Percentiles rank a stretch among this genome's conserved stretches.
phyloP scores from a whole-genome alignment of 2,888 invertebrate species.

The Allacma fusca region DNA sequence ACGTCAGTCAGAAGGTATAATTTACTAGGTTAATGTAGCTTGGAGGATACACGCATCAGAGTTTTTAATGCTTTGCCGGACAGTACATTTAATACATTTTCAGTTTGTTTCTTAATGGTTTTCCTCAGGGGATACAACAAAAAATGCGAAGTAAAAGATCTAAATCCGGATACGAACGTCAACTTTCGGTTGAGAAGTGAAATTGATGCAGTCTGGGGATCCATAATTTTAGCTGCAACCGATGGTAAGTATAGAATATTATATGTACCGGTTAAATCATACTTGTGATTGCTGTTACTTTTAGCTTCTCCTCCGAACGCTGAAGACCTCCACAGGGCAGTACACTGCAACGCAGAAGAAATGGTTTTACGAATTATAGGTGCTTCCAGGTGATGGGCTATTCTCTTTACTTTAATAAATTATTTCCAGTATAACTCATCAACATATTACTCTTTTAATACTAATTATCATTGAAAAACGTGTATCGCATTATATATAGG shows the following conservation, averaged over 20 bases:
- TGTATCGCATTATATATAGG: conserved; percentile 22
- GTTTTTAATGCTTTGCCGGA: too few relatives aligned
- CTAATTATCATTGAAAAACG: conserved; percentile 9
- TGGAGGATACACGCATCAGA: too few relatives aligned
- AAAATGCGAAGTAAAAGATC: conserved; percentile 45
- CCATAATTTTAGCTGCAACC: conserved; percentile 50
- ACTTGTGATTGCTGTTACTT: too few relatives aligned
- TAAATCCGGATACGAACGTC: conserved; percentile 50
- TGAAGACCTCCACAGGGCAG: conserved; percentile 55
- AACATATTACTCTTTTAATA: neutral
- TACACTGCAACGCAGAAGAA: conserved; percentile 53
- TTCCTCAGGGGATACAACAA: conserved; percentile 45
- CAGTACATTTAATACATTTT: too few relatives aligned
- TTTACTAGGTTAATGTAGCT: too few relatives aligned
- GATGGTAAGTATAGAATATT: conserved; percentile 47
- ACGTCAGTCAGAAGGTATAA: neutral
- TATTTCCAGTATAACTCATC: too few relatives aligned
- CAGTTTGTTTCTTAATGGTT: neutral
- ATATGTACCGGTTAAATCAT: too few relatives aligned
- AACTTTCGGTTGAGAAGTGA: conserved; percentile 52
- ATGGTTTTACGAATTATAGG: conserved; percentile 53
- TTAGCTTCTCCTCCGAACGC: conserved; percentile 50
- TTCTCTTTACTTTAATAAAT: neutral
- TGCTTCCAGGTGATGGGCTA: conserved; percentile 44
- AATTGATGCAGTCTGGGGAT: conserved; percentile 51